Percentiles rank a stretch among this genome's conserved stretches.
These are phyloP conservation scores for Saguinus imperator DNA, from an alignment of 2,113 vertebrate genomes.

Conservation along the genomic window DNA sequence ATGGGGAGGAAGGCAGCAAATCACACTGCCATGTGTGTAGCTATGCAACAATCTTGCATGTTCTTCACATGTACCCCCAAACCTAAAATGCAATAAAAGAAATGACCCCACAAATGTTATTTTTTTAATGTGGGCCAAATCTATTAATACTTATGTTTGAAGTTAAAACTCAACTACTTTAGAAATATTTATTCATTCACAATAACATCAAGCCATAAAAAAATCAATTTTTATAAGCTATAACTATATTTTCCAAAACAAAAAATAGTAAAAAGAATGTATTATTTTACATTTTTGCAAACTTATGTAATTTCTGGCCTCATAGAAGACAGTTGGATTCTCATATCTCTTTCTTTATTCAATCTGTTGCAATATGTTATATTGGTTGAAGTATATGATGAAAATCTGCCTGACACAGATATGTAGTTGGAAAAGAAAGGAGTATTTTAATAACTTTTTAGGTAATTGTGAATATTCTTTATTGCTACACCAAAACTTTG, in stretches of 20 bases:
- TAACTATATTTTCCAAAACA: slow-evolving; percentile 15
- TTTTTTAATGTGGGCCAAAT: background rate
- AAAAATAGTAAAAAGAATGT: background rate
- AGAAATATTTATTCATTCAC: slow-evolving; percentile 14
- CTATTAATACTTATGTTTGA: background rate
- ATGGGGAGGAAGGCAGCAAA: no score
- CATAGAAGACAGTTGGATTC: background rate
- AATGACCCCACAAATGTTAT: background rate
- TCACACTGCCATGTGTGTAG: no score
- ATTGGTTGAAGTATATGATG: background rate
- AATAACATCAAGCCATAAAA: background rate
- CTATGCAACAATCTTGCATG: no score
- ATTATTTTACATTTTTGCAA: background rate
- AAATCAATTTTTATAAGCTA: background rate
- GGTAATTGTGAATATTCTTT: background rate
- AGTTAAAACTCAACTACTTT: background rate
- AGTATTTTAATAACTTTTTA: background rate
- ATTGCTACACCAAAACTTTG: background rate
- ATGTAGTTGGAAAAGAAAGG: background rate
- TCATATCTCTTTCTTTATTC: background rate
- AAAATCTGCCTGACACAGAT: background rate
- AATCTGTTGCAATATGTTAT: background rate
- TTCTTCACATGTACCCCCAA: no score
- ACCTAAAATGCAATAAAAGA: no score
- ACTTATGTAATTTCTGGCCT: background rate